Conservation (phyloP, 2,113 vertebrate species). For the Acinonyx jubatus region DNA sequence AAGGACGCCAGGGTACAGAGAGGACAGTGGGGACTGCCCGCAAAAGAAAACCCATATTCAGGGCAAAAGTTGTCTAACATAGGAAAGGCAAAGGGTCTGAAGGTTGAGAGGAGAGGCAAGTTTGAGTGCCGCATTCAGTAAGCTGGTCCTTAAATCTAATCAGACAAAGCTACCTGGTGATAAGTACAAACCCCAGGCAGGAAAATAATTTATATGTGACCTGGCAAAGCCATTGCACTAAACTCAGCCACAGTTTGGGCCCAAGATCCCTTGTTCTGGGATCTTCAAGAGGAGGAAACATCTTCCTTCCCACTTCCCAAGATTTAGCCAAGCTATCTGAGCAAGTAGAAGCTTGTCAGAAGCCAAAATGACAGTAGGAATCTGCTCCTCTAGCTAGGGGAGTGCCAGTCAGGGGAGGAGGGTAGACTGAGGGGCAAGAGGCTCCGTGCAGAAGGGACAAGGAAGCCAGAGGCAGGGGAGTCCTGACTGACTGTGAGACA, state of each 20-base stretch:
- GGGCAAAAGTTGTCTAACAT: neutral
- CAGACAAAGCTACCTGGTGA: neutral
- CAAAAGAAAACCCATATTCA: neutral
- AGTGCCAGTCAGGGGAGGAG: neutral
- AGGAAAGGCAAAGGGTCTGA: neutral
- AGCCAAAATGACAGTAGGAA: neutral
- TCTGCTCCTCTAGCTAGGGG: neutral
- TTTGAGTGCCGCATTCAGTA: neutral
- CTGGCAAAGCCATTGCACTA: neutral
- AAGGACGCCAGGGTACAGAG: neutral
- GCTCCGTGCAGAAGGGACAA: rapidly evolving
- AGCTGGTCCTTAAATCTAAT: neutral
- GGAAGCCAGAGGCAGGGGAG: neutral
- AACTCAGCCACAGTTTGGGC: neutral
- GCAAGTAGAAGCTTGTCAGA: neutral
- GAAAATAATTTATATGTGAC: neutral
- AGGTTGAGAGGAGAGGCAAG: too few relatives aligned
- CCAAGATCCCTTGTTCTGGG: neutral
- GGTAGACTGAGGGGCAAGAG: rapidly evolving
- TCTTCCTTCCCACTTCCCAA: neutral
- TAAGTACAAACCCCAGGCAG: neutral
- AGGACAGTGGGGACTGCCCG: neutral
- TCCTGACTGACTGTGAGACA: neutral
- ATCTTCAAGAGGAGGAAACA: neutral
- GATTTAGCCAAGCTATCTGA: neutral